Evolutionary conservation across 2,113 vertebrate genomes (phyloP).

Genomic region (Zosterops hypoxanthus): DNA sequence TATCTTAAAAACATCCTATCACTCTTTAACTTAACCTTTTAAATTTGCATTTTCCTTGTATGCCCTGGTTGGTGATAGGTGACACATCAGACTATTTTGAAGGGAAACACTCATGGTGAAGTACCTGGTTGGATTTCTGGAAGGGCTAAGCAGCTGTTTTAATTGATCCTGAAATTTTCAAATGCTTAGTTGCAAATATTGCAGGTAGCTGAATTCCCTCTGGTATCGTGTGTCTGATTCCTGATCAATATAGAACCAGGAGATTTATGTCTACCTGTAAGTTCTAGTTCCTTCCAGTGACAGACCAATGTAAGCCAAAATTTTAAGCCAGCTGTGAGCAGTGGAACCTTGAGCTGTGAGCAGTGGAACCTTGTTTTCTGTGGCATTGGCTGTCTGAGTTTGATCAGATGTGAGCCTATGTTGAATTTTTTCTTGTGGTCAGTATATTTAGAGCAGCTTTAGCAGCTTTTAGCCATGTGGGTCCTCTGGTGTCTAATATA

Average conservation of each 20-base stretch:
- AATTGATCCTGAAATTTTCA: neutral
- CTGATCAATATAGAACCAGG: neutral
- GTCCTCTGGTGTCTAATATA: neutral
- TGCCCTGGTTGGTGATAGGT: neutral
- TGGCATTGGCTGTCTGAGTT: neutral
- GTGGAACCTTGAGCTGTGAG: neutral
- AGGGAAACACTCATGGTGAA: neutral
- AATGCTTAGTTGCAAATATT: neutral
- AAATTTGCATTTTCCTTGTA: neutral
- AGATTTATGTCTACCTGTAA: fast-evolving
- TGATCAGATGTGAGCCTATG: neutral
- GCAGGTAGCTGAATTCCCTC: neutral
- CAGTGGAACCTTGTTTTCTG: neutral
- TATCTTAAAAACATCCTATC: neutral
- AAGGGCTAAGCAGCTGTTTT: neutral
- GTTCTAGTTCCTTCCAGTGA: neutral
- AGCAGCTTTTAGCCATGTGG: neutral
- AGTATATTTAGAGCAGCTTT: neutral
- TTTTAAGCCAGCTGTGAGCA: neutral
- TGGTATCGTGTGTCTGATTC: neutral
- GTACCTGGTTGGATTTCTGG: neutral
- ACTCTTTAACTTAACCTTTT: neutral
- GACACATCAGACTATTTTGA: neutral
- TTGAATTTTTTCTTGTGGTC: neutral
- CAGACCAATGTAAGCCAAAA: neutral